A percentile compares a stretch with the other conserved stretches of the same genome.
phyloP scores from a whole-genome alignment of 2,113 vertebrate species.

The Anser cygnoides region DNA sequence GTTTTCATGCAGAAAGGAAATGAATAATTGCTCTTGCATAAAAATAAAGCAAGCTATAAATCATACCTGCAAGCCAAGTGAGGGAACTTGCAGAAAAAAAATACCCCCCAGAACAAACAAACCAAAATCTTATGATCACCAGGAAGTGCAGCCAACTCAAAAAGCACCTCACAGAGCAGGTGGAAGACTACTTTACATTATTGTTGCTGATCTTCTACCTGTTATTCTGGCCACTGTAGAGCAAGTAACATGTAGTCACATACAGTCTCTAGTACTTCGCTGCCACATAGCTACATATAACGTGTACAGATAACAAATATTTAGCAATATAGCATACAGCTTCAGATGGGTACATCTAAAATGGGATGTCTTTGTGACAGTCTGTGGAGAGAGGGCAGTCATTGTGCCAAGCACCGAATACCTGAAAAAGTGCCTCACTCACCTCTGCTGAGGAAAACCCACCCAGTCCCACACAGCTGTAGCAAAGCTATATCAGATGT shows the following conservation, averaged over 20 bases:
- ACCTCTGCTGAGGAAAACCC: background rate
- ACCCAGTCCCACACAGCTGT: background rate
- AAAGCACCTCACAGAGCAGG: background rate
- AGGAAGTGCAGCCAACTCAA: background rate
- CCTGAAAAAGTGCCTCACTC: background rate
- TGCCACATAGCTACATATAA: background rate
- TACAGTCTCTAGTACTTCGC: background rate
- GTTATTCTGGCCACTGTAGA: background rate
- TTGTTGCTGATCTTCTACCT: background rate
- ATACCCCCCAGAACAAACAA: background rate
- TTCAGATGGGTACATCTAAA: background rate
- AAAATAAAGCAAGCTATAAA: background rate
- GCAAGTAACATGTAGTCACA: background rate
- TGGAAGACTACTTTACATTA: background rate
- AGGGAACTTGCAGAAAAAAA: background rate
- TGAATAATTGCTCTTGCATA: background rate
- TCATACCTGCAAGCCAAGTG: background rate
- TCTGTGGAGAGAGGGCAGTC: background rate
- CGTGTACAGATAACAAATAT: background rate
- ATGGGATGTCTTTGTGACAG: background rate
- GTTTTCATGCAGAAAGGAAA: constrained; percentile 6
- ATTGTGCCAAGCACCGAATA: accelerated
- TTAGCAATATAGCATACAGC: background rate
- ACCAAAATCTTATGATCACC: background rate
- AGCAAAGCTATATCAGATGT: background rate